Base-by-base conservation (phyloP, 2,888 invertebrate species). In the Aplocera efformata region DNA sequence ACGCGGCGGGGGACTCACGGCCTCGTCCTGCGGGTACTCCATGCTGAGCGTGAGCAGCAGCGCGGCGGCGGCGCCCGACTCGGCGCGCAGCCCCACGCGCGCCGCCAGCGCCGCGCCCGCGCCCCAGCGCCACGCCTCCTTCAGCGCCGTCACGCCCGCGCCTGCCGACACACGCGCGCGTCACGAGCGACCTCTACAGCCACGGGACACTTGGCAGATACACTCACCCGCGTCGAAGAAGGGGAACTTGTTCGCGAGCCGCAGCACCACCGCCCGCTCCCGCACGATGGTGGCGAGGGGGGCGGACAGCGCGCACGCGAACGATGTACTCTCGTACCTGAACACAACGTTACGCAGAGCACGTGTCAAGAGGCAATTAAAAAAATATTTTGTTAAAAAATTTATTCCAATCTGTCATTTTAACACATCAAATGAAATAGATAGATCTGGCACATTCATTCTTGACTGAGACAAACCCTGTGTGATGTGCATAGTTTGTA, bases 111-210 rank as follows among this genome's bases (percentile, higher is more conserved):
- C 30, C 7, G 7, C 34, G 26, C 45, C 3, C 38, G 37, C 31
- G 34, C 31, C 31, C 35, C 40, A 92, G 73, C 96, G 96, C 90
- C 95, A 95, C 0, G 93, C 92, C 67, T 96, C 95, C 67, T 96
- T 97, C 0, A 94, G 68, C 0, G 92, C 83, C 9, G 90, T 89
- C 60, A 90, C 72, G 0, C 32, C 20, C n/a, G n/a, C n/a, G n/a
- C n/a, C n/a, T n/a, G n/a, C n/a, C n/a, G n/a, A n/a, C n/a, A n/a
- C n/a, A n/a, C n/a, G n/a, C n/a, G n/a, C n/a, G n/a, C n/a, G n/a
- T n/a, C n/a, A n/a, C n/a, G n/a, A n/a, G n/a, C n/a, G n/a, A n/a
- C n/a, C n/a, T n/a, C n/a, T n/a, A n/a, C n/a, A n/a, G n/a, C n/a
- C n/a, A n/a, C n/a, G n/a, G n/a, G n/a, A n/a, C n/a, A n/a, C n/a